Evolutionary conservation across 2,888 invertebrate genomes (phyloP).

Genomic region (Melanophora roralis): DNA sequence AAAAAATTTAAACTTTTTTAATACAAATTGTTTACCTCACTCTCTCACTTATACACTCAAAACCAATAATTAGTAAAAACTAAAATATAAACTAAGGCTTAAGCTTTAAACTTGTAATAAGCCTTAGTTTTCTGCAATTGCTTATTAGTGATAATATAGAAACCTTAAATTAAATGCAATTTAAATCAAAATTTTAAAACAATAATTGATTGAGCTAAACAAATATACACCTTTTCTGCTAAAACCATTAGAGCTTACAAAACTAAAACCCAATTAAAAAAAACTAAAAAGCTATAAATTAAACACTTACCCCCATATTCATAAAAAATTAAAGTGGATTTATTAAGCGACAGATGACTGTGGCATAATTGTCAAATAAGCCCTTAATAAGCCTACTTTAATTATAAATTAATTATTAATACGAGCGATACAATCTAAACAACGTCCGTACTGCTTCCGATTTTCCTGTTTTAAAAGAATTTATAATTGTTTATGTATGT

Average conservation of each 20-base stretch:
- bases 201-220: background rate
- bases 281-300: too few relatives aligned
- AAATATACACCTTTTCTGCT: background rate
- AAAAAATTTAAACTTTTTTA: slow-evolving; percentile 26
- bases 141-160: background rate
- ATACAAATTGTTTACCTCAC: slow-evolving; percentile 19
- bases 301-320: too few relatives aligned
- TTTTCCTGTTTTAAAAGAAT: slow-evolving; percentile 55
- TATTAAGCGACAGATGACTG: too few relatives aligned
- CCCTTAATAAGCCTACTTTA: too few relatives aligned
- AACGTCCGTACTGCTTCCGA: slow-evolving; percentile 55
- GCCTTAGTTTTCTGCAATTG: background rate
- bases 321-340: too few relatives aligned
- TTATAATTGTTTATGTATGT: slow-evolving; percentile 39
- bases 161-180: background rate
- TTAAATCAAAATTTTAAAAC: background rate
- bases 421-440: background rate
- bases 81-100: background rate
- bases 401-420: too few relatives aligned
- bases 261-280: too few relatives aligned
- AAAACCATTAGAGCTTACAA: slow-evolving; percentile 10
- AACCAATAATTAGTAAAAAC: background rate
- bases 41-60: slow-evolving; percentile 8
- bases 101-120: background rate
- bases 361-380: too few relatives aligned